These are phyloP conservation scores for Lissonota sp. DNA, from an alignment of 2,888 invertebrate species.

Conservation along the genomic window DNA sequence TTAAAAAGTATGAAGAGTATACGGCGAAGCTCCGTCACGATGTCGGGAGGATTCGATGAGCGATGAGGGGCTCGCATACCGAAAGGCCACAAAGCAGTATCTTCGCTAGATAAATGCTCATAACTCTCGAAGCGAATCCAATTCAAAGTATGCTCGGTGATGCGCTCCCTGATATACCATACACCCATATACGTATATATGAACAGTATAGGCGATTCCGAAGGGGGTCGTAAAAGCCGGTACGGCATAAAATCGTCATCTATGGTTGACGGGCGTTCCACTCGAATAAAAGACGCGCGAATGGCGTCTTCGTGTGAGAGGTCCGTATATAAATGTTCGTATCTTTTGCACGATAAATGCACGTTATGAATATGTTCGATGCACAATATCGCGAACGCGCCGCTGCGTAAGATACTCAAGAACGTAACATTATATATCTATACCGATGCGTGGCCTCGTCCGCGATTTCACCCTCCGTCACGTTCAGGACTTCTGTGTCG, in stretches of 20 bases:
- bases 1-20: slow-evolving; percentile 35
- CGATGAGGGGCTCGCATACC: slow-evolving; percentile 14
- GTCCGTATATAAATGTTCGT: not conserved
- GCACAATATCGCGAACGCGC: slow-evolving; percentile 70
- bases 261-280: slow-evolving; percentile 71
- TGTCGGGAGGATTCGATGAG: slow-evolving; percentile 1
- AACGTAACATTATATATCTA: slow-evolving; percentile 17
- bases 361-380: slow-evolving; percentile 81
- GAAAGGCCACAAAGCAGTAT: slow-evolving; percentile 58
- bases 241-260: slow-evolving; percentile 79
- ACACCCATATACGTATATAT: slow-evolving; percentile 6
- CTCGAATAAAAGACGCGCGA: slow-evolving; percentile 74
- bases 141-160: slow-evolving; percentile 76
- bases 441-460: slow-evolving; percentile 5
- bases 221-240: slow-evolving; percentile 76
- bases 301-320: slow-evolving; percentile 22
- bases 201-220: not conserved
- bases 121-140: slow-evolving; percentile 71
- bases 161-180: slow-evolving; percentile 13
- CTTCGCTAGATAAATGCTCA: slow-evolving; percentile 65
- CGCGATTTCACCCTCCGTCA: slow-evolving; percentile 61
- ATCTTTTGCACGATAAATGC: slow-evolving; percentile 72
- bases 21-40: slow-evolving; percentile 11
- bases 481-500: slow-evolving; percentile 59
- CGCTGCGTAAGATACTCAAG: slow-evolving; percentile 35